Evolutionary conservation across 2,113 vertebrate genomes (phyloP).

Genomic region (Phalacrocorax aristotelis): DNA sequence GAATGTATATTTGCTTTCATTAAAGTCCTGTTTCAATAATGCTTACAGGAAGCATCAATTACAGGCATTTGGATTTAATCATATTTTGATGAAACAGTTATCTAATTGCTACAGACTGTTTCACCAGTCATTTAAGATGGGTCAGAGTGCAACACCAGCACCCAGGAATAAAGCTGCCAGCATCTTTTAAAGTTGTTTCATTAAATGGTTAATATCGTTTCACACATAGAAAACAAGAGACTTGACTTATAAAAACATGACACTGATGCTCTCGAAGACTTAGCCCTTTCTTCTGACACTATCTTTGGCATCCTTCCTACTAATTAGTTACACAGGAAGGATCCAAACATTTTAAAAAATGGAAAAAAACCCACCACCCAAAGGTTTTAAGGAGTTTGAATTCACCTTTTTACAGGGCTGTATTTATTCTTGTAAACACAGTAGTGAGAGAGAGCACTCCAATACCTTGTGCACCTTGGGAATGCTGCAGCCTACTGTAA

Average conservation of each 20-base stretch:
- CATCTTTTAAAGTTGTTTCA: neutral
- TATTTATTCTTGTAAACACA: neutral
- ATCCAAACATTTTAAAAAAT: neutral
- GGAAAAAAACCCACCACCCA: neutral
- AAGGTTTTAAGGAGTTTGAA: neutral
- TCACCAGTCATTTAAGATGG: neutral
- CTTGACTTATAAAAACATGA: neutral
- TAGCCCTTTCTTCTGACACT: neutral
- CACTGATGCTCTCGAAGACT: neutral
- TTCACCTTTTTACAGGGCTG: neutral
- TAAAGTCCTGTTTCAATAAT: neutral
- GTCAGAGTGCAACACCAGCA: neutral
- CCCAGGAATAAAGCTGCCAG: neutral
- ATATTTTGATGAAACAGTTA: constrained; percentile 21
- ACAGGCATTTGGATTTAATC: constrained; percentile 16
- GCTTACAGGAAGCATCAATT: constrained; percentile 27
- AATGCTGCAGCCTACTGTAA: neutral
- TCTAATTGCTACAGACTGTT: constrained; percentile 4
- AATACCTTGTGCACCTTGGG: neutral
- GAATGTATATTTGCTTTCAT: neutral
- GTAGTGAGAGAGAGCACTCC: neutral
- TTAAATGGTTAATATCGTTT: neutral
- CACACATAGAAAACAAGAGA: neutral
- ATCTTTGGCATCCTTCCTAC: neutral
- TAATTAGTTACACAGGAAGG: neutral